phyloP scores from a whole-genome alignment of 2,888 invertebrate species.

The Luperina nickerlii region DNA sequence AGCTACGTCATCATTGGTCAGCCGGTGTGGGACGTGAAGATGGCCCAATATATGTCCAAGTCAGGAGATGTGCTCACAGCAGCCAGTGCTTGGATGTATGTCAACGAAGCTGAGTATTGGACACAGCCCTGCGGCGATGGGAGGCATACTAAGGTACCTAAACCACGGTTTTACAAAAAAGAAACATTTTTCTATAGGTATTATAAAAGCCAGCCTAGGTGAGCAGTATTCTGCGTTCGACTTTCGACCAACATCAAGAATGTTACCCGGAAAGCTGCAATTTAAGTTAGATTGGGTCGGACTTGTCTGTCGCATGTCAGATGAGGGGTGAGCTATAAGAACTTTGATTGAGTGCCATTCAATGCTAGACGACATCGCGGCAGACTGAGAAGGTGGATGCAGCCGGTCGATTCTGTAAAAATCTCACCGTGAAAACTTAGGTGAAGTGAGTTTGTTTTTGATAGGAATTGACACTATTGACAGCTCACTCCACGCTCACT shows the following conservation, averaged over 20 bases:
- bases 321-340: not conserved
- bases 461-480: no score
- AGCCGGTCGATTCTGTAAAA: no score
- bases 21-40: slow-evolving; percentile 90
- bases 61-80: slow-evolving; percentile 92
- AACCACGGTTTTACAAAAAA: not conserved
- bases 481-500: no score
- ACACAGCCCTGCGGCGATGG: slow-evolving; percentile 89
- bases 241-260: not conserved
- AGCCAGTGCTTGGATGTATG: slow-evolving; percentile 91
- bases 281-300: not conserved
- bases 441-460: no score
- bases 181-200: not conserved
- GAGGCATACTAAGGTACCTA: slow-evolving; percentile 85
- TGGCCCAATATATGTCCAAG: slow-evolving; percentile 85
- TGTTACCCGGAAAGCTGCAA: not conserved
- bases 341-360: not conserved
- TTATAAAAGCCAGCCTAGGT: not conserved
- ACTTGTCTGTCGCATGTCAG: not conserved
- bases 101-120: slow-evolving; percentile 91
- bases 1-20: slow-evolving; percentile 91
- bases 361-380: not conserved
- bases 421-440: no score
- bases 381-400: not conserved
- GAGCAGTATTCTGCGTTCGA: not conserved